Evolutionary conservation across 2,888 invertebrate species (phyloP), one percentile per base, ranked within the genome.

Genomic region (Cyaniris semiargus): DNA sequence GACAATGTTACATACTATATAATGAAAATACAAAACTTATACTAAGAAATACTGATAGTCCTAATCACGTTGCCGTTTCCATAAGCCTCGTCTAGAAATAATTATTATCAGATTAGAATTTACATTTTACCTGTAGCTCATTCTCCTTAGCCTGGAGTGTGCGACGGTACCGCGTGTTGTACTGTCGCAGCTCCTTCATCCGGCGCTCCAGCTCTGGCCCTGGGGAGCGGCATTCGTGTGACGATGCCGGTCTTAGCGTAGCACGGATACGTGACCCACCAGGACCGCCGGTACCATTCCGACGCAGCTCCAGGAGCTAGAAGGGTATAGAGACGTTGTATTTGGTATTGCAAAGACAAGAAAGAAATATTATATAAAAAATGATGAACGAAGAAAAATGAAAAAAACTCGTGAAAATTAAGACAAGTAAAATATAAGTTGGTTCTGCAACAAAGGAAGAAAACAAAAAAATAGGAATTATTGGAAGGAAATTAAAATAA

Each of bases 71-170:
- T 44, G 44, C 44, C 3, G 10, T 10, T 44, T 44, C 44, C 44
- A 44, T 10, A 44, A 44, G 44, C 44, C 10, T 38, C 10, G 10
- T 44, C 10, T 44, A 44, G 3, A 44, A 44, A 44, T 44, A 44
- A 44, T 10, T 38, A 38, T 38, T 38, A 38, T 38, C 38, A 38
- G 38, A 38, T 38, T 38, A 10, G 38, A 38, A 10, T 38, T 38
- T 1, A 38, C 38, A 38, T 38, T 44, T 44, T 76, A 96, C 96
- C 95, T 97, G 97, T 81, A 97, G 89, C 85, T 97, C 97, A 75
- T 96, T 96, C 86, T 98, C 97, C 85, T 96, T 96, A 82, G 98
- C 98, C 89, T 97, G 95, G 79, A 98, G 94, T 60, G 97, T 96
- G 85, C 98, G 97, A 31, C 97, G 93, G 88, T 96, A 98, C 80